phyloP scores from a whole-genome alignment of 2,888 invertebrate species.

The Peribatodes rhomboidaria region DNA sequence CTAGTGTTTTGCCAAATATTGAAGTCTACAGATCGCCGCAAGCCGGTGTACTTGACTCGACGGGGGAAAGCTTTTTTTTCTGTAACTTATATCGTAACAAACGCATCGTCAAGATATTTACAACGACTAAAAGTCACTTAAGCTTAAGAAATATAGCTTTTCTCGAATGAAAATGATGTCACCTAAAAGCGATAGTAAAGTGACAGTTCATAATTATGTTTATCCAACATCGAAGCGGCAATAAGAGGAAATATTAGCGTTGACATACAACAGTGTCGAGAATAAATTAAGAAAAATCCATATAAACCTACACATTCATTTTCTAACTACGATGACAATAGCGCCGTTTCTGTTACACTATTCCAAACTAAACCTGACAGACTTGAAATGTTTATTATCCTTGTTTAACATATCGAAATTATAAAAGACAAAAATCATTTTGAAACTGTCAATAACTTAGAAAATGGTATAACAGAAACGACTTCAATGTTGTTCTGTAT shows the following conservation, averaged over 20 bases:
- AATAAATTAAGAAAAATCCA: conserved; percentile 63
- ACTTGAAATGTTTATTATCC: not conserved
- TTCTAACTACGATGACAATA: conserved; percentile 73
- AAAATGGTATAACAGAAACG: conserved; percentile 3
- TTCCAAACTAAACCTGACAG: not conserved
- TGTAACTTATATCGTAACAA: conserved; percentile 51
- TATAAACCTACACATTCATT: conserved; percentile 79
- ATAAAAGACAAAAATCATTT: not conserved
- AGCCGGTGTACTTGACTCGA: conserved; percentile 66
- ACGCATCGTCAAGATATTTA: conserved; percentile 74
- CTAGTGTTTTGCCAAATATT: conserved; percentile 74
- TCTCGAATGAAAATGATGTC: conserved; percentile 63
- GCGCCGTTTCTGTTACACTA: conserved; percentile 2
- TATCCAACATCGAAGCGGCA: conserved; percentile 77
- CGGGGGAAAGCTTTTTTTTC: conserved; percentile 63
- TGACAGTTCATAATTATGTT: conserved; percentile 65
- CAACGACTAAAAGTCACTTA: conserved; percentile 73
- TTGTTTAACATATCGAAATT: not conserved
- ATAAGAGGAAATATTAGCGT: conserved; percentile 69
- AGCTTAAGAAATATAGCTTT: conserved; percentile 62
- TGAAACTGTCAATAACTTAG: not conserved
- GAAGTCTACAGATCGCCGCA: conserved; percentile 67
- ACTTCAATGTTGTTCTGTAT: conserved; percentile 44
- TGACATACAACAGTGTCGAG: conserved; percentile 64
- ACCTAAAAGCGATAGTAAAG: conserved; percentile 79